Evolutionary conservation across 2,113 vertebrate species (phyloP), one percentile per base, ranked within the genome.

Genomic region (Bufo gargarizans): DNA sequence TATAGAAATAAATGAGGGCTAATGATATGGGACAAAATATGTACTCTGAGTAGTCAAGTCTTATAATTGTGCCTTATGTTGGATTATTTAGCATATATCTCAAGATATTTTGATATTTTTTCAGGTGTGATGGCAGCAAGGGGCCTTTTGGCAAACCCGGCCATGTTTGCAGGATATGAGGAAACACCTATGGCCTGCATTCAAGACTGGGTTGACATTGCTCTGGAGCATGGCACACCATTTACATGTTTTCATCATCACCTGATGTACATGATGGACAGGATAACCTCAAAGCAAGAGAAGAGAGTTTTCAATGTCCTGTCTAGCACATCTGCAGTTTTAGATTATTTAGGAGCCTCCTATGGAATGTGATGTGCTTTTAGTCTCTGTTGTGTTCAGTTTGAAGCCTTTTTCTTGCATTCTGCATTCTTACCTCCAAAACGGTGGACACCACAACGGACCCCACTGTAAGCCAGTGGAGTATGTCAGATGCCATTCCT

Each of bases 241-340:
- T 99, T 97, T 89, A 96, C 96, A 0, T 99, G 97, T 91, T 98
- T 99, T 91, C 98, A 99, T 92, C 97, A 99, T 61, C 98, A 99
- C 91, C 96, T 99, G 71, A 98, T 98, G 90, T 99, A 99, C 94
- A 99, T 99, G 98, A 93, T 99, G 93, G 98, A 99, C 92, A 96
- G 94, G 45, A 95, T 99, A 90, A 98, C 95, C 89, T 99, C 98
- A 78, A 97, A 96, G 90, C 97, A 98, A 56, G 98, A 99, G 92
- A 97, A 97, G 88, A 98, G 94, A 88, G 89, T 97, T 69, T 99
- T 99, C 90, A 99, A 99, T 84, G 94, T 95, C 90, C 93, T 99
- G 72, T 97, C 96, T 80, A 99, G 98, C 90, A 99, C 97, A n/a
- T 96, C 98, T 58, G 97, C 97, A 50, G 96, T 99, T 81, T 91